Conservation (phyloP, 53 echinoderm and acorn worm species). For the Mesocentrotus franciscanus region DNA sequence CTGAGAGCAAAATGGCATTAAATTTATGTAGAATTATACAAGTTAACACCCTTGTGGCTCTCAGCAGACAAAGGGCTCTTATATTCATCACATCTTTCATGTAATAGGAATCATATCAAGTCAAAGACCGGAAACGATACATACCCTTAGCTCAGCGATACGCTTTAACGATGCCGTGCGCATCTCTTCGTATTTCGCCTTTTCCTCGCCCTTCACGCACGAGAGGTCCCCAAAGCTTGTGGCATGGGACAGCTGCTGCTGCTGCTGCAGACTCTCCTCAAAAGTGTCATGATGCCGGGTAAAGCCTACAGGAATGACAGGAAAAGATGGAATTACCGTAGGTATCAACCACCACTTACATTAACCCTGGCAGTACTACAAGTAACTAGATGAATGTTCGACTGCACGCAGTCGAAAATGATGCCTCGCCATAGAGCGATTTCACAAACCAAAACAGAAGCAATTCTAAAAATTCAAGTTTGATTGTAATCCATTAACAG, state of each 20-base stretch:
- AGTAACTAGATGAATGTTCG: no score
- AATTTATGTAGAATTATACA: no score
- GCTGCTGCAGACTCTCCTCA: constrained; percentile 11
- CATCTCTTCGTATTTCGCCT: constrained; percentile 56
- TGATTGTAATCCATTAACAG: no score
- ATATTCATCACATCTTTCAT: no score
- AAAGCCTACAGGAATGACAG: neutral
- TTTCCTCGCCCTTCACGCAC: constrained; percentile 24
- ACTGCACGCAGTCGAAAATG: no score
- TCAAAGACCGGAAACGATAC: neutral
- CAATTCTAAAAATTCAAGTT: no score
- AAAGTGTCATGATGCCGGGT: neutral
- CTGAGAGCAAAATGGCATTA: neutral
- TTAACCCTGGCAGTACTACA: neutral
- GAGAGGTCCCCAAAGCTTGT: constrained; percentile 57
- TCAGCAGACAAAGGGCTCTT: no score
- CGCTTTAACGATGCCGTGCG: constrained; percentile 32
- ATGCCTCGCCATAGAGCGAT: no score
- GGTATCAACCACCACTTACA: neutral
- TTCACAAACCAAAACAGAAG: no score
- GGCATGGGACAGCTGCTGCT: constrained; percentile 23
- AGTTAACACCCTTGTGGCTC: no score
- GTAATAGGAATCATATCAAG: neutral
- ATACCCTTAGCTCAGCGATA: constrained; percentile 29
- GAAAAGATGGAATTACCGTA: neutral